Conservation (phyloP, 2,113 vertebrate species). For the Hyla sarda region DNA sequence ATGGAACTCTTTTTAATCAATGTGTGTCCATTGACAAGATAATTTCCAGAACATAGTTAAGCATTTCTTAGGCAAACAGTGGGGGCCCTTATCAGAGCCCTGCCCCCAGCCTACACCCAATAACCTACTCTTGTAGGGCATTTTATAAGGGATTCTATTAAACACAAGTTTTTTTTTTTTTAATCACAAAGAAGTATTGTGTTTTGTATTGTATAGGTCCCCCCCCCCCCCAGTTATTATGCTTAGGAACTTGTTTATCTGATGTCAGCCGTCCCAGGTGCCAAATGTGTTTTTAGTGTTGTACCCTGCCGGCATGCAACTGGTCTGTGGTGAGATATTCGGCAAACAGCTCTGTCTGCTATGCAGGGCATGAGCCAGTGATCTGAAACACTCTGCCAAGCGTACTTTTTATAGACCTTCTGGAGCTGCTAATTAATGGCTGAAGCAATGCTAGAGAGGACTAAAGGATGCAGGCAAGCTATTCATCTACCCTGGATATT, state of each 20-base stretch:
- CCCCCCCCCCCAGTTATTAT: neutral
- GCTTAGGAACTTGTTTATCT: conserved; percentile 3
- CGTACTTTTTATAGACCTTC: conserved; percentile 52
- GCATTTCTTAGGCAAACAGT: neutral
- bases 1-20: no score
- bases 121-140: neutral
- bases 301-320: neutral
- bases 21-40: neutral
- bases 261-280: neutral
- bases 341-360: conserved; percentile 12
- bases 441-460: conserved; percentile 34
- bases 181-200: neutral
- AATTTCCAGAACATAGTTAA: neutral
- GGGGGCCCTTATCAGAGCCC: neutral
- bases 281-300: conserved; percentile 15
- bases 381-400: conserved; percentile 51
- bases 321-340: conserved; percentile 17
- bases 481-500: conserved; percentile 50
- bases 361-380: conserved; percentile 29
- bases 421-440: conserved; percentile 44
- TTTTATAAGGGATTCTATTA: neutral
- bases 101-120: neutral
- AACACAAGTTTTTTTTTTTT: neutral
- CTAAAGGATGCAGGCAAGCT: conserved; percentile 37
- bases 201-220: neutral